Evolutionary conservation across 2,888 invertebrate species (phyloP).

Genomic region (Anodontia alba): DNA sequence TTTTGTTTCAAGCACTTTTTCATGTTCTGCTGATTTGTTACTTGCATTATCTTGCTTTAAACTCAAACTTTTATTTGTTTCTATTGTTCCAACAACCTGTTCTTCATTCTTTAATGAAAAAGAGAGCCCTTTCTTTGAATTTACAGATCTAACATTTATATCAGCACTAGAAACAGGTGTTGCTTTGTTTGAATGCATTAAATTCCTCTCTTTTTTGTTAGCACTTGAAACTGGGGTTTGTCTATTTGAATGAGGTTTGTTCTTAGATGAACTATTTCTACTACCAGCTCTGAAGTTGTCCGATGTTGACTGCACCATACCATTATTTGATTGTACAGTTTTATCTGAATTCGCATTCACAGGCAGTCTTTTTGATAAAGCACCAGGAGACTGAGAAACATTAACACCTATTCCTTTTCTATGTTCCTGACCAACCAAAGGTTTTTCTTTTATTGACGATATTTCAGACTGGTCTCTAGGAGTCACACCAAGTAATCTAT

Average conservation of each 20-base stretch:
- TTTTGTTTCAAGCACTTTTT: neutral
- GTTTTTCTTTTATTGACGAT: neutral
- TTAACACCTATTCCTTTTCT: neutral
- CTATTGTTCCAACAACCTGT: neutral
- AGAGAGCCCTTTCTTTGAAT: neutral
- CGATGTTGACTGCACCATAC: neutral
- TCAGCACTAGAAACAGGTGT: slow-evolving; percentile 6
- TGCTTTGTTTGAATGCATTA: neutral
- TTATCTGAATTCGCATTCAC: slow-evolving; percentile 24
- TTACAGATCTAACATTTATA: neutral
- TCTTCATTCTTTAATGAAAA: neutral
- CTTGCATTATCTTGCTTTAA: slow-evolving; percentile 7
- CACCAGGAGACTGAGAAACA: slow-evolving; percentile 30
- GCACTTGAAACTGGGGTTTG: slow-evolving; percentile 9
- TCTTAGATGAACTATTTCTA: slow-evolving; percentile 4
- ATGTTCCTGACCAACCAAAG: neutral
- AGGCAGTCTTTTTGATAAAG: slow-evolving; percentile 31
- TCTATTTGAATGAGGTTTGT: neutral
- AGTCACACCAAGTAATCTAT: slow-evolving; percentile 61
- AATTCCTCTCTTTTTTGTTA: neutral
- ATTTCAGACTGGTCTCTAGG: slow-evolving; percentile 47
- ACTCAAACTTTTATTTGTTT: neutral
- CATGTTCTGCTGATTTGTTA: neutral
- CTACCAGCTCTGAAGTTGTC: neutral
- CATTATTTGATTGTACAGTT: slow-evolving; percentile 9